Evolutionary conservation across 2,888 invertebrate species (phyloP), one percentile per base, ranked within the genome.

Genomic region (Adelphocoris suturalis): DNA sequence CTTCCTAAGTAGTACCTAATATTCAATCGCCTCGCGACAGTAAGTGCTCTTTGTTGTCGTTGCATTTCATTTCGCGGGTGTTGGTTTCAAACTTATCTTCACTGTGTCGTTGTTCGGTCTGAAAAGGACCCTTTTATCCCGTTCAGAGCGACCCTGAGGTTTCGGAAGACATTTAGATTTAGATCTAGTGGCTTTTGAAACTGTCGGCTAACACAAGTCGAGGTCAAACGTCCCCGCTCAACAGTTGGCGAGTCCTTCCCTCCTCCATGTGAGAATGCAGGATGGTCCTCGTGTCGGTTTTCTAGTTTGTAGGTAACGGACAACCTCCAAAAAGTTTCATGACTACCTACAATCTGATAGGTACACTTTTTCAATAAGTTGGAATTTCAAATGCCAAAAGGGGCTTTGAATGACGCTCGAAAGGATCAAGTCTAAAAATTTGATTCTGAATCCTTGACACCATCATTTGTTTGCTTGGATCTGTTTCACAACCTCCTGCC

Each of bases 1-100:
- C 57, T 57, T 57, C 57, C 16, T 37, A 37, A 37, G 7, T 7
- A 37, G 37, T 37, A 37, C 37, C 37, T 37, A 37, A n/a, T 57
- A 57, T 57, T 57, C 57, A 57, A 57, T n/a, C 16, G 57, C n/a
- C 57, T n/a, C 57, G 14, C 57, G 57, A 57, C n/a, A 14, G n/a
- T 7, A 57, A 57, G 57, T 57, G 57, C n/a, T 57, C 57, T n/a
- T 57, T n/a, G 57, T 57, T 57, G 57, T 57, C n/a, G n/a, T 5
- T 37, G 37, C 37, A 37, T 57, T 57, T 57, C 57, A n/a, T 57
- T 57, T 57, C 19, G n/a, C 19, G 57, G 14, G 16, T 16, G 14
- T 57, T n/a, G 57, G 14, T n/a, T 57, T n/a, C 19, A 57, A 16
- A 52, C 52, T 14, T 52, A 16, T 52, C 12, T 2, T 13, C n/a